Evolutionary conservation across 2,888 invertebrate genomes (phyloP).

Genomic region (Cryptocephalus primarius): DNA sequence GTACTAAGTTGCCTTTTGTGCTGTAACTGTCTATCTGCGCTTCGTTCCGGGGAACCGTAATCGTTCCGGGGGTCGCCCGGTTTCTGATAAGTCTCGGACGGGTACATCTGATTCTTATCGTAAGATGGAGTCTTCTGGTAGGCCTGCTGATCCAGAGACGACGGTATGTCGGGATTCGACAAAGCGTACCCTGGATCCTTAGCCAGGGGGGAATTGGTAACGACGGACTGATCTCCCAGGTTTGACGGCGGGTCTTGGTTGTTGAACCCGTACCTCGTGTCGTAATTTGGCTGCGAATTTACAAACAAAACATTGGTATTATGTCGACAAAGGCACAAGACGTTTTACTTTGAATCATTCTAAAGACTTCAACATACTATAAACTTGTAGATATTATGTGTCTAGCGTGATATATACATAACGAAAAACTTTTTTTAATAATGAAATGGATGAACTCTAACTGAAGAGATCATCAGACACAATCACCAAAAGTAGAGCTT

Average conservation of each 20-base stretch:
- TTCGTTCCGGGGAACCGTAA: constrained; percentile 10
- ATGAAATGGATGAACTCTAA: no score
- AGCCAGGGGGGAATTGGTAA: constrained; percentile 18
- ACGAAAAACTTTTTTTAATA: no score
- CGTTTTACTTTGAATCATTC: no score
- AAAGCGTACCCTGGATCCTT: constrained; percentile 31
- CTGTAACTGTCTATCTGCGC: constrained; percentile 22
- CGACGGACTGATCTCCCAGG: constrained; percentile 4
- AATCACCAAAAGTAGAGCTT: no score
- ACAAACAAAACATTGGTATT: no score
- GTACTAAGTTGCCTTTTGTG: constrained; percentile 35
- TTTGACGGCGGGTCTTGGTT: constrained; percentile 17
- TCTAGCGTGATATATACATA: no score
- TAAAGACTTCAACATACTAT: no score
- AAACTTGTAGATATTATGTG: no score
- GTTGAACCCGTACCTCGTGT: constrained; percentile 34
- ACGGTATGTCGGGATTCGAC: constrained; percentile 29
- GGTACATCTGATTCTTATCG: constrained; percentile 15
- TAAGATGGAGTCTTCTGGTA: constrained; percentile 9
- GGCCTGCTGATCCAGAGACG: constrained; percentile 21
- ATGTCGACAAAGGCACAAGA: no score
- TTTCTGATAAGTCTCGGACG: constrained; percentile 18
- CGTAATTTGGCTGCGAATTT: constrained; percentile 32
- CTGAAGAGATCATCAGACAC: no score
- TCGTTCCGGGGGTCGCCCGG: constrained; percentile 18